Evolutionary conservation across 2,797 vertebrate genomes (phyloP).

Genomic region (Steatocranus sp.): DNA sequence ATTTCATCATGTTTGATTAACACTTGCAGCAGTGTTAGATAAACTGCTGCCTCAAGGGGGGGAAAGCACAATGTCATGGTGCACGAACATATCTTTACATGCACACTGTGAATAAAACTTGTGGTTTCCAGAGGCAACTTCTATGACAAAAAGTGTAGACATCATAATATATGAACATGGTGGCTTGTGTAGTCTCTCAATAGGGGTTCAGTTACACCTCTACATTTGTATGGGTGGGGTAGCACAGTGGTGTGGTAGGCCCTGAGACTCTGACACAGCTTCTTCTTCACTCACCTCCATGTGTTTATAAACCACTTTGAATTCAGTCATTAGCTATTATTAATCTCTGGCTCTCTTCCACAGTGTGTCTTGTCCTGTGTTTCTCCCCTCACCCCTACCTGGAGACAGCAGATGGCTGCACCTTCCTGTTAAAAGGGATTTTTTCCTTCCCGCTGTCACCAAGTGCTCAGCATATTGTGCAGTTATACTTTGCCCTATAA

Average conservation of each 20-base stretch:
- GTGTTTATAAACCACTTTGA: not conserved
- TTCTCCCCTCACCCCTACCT: accelerated
- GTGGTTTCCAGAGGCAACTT: not conserved
- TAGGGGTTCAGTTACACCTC: not conserved
- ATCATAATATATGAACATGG: not conserved
- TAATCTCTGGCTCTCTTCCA: not conserved
- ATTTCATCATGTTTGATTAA: not conserved
- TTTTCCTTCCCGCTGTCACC: not conserved
- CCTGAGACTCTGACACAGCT: not conserved
- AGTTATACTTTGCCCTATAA: not conserved
- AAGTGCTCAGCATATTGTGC: not conserved
- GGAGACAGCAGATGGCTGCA: not conserved
- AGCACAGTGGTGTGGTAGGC: not conserved
- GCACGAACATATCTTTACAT: not conserved
- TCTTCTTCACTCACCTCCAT: not conserved
- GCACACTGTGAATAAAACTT: not conserved
- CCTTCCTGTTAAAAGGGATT: not conserved
- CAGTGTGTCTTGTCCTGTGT: not conserved
- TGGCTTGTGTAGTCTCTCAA: not conserved
- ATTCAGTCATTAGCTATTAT: not conserved
- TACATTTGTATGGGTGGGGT: not conserved
- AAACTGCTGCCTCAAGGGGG: not conserved
- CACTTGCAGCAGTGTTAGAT: not conserved
- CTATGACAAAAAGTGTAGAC: not conserved
- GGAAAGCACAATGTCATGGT: not conserved